Percentiles rank a stretch among this genome's conserved stretches.
These are phyloP conservation scores for Aphelocoma coerulescens DNA, from an alignment of 2,113 vertebrate genomes.

Conservation along the genomic window DNA sequence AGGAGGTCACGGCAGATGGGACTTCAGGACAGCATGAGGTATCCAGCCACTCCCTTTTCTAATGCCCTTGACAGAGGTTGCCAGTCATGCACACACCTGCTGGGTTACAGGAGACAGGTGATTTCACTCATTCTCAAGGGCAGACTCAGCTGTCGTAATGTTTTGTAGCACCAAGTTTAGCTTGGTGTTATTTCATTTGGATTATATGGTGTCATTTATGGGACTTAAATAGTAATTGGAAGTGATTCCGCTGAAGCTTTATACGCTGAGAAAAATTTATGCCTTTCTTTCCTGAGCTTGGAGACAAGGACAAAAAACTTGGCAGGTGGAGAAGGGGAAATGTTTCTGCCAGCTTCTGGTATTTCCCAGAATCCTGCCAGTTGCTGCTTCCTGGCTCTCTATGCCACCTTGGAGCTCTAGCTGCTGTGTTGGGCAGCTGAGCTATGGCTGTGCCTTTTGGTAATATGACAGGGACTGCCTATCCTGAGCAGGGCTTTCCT, in stretches of 20 bases:
- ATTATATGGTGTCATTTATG: not conserved
- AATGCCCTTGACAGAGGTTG: not conserved
- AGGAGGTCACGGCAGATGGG: not conserved
- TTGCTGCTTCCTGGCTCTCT: not conserved
- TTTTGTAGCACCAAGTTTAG: not conserved
- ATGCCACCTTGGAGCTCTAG: not conserved
- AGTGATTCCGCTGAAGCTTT: not conserved
- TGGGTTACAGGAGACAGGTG: not conserved
- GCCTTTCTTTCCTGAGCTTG: not conserved
- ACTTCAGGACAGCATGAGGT: not conserved
- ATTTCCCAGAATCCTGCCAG: not conserved
- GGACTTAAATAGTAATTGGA: not conserved
- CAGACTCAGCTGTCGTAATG: not conserved
- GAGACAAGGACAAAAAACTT: not conserved
- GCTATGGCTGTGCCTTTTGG: not conserved
- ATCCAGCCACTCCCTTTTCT: not conserved
- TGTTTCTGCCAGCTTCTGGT: not conserved
- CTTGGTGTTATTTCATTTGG: not conserved
- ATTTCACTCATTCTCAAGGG: not conserved
- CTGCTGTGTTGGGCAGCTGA: not conserved
- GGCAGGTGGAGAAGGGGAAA: not conserved
- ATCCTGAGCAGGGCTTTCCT: not conserved
- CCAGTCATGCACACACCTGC: not conserved
- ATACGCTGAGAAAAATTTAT: not conserved
- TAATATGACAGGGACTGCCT: not conserved